Evolutionary conservation across 2,113 vertebrate species (phyloP).

Genomic region (Callochromis pleurospilus): DNA sequence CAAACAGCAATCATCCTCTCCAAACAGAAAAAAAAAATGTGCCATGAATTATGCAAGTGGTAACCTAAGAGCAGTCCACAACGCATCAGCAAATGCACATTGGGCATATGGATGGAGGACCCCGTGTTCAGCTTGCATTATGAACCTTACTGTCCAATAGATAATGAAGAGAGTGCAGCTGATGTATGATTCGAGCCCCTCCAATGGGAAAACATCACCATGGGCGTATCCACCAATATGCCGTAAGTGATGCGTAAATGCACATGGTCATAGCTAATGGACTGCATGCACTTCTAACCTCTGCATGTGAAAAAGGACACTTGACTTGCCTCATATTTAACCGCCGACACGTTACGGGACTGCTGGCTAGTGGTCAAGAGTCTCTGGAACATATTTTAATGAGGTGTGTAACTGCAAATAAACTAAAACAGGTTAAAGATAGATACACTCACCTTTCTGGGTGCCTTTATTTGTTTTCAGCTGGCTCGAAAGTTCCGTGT

Average conservation of each 20-base stretch:
- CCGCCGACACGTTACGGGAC: background rate
- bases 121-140: background rate
- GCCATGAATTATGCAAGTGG: slow-evolving; percentile 20
- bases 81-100: background rate
- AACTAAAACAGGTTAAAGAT: background rate
- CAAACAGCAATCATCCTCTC: background rate
- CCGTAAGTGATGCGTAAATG: background rate
- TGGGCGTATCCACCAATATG: slow-evolving; percentile 9
- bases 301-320: background rate
- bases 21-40: background rate
- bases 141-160: background rate
- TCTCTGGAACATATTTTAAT: background rate
- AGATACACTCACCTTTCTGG: slow-evolving; percentile 46
- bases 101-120: background rate
- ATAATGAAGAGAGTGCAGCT: background rate
- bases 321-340: background rate
- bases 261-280: background rate
- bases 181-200: background rate
- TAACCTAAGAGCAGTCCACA: background rate
- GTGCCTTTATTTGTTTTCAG: background rate
- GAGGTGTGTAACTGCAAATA: background rate
- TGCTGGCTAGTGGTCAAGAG: background rate
- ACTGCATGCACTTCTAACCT: background rate
- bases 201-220: background rate
- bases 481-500: background rate